These are phyloP conservation scores for Malurus splendens DNA, from an alignment of 2,797 vertebrate species.

Conservation along the genomic window DNA sequence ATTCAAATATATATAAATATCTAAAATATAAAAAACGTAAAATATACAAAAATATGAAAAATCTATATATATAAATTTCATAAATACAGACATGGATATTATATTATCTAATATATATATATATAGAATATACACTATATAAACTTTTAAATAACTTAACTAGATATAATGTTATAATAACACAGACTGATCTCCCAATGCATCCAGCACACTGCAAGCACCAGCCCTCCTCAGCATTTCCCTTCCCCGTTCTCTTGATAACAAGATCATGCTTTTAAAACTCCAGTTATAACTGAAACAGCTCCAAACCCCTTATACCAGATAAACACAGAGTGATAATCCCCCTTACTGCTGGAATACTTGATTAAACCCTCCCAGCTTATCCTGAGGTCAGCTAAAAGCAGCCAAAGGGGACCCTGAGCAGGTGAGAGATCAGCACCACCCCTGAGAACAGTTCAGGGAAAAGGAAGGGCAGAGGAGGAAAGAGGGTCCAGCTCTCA, in stretches of 20 bases:
- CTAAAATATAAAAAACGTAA: no score
- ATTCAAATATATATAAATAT: no score
- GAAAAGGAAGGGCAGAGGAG: not conserved
- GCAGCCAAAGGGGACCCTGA: not conserved
- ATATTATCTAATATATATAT: no score
- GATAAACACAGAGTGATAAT: not conserved
- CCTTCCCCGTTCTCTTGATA: not conserved
- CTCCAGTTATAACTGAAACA: not conserved
- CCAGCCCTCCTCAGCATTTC: not conserved
- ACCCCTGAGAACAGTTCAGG: fast-evolving
- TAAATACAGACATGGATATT: no score
- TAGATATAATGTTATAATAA: not conserved
- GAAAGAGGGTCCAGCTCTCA: fast-evolving
- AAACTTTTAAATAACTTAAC: no score
- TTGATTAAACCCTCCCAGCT: not conserved
- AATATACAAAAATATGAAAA: no score
- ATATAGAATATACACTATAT: no score
- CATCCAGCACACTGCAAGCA: not conserved
- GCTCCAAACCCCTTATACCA: not conserved
- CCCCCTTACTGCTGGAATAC: not conserved
- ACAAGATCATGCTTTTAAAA: not conserved
- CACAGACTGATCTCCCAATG: not conserved
- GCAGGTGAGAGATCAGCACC: not conserved
- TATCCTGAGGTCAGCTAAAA: not conserved
- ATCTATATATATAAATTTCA: no score